Conservation (phyloP, 2,888 invertebrate species). For the Pristionchus entomophagus region DNA sequence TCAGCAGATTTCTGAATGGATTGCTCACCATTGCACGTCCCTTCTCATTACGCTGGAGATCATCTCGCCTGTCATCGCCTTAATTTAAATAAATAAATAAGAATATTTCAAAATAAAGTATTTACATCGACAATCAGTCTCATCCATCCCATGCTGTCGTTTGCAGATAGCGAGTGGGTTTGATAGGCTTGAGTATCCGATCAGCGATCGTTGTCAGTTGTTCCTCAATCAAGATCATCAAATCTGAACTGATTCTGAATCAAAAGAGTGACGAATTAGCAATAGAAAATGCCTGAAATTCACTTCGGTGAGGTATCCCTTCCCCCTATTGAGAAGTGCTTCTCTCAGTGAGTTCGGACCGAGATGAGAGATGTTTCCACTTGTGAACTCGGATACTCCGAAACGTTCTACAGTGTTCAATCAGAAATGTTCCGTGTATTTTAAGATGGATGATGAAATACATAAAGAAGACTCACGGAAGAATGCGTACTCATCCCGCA, state of each 20-base stretch:
- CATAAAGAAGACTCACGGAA: not conserved
- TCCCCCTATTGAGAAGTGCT: not conserved
- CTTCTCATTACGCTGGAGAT: constrained; percentile 5
- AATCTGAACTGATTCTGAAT: no score
- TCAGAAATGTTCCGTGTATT: not conserved
- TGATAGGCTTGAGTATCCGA: not conserved
- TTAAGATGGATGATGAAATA: no score
- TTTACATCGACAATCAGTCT: not conserved
- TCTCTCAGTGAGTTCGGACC: not conserved
- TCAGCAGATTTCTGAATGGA: not conserved
- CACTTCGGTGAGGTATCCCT: not conserved
- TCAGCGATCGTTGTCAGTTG: not conserved
- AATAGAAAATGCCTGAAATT: not conserved
- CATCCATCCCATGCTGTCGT: not conserved
- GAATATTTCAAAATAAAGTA: no score
- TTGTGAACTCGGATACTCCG: not conserved
- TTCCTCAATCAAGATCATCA: not conserved
- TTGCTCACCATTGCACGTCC: not conserved
- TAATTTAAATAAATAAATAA: no score
- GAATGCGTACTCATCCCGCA: not conserved
- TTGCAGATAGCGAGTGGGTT: not conserved
- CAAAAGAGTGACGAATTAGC: no score
- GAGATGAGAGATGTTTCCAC: not conserved
- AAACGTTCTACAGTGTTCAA: not conserved
- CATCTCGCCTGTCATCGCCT: constrained; percentile 18